A percentile compares a stretch with the other conserved stretches of the same genome.
phyloP scores from a whole-genome alignment of 1,140 invertebrate species.

The Zaprionus lachaisei region DNA sequence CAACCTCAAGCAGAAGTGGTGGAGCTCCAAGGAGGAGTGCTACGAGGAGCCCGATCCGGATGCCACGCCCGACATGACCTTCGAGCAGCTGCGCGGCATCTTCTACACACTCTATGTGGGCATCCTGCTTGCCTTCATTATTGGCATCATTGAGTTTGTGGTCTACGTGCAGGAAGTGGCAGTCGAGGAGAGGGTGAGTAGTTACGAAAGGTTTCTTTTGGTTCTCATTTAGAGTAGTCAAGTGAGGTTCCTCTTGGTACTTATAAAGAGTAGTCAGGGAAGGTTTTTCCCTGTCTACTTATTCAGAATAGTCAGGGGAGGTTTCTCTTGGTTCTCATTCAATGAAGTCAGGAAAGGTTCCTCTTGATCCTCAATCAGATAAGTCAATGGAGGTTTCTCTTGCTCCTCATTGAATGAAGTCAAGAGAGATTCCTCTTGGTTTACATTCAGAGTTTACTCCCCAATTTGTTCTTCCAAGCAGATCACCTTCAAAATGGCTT shows the following conservation, averaged over 20 bases:
- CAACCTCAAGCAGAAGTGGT: slow-evolving; percentile 92
- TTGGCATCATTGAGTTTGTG: slow-evolving; percentile 91
- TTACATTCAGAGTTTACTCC: slow-evolving; percentile 40
- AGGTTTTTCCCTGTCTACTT: too few species aligned
- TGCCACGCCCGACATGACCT: slow-evolving; percentile 86
- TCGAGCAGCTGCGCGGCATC: slow-evolving; percentile 95
- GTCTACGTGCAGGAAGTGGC: slow-evolving; percentile 93
- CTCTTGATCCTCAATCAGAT: not conserved
- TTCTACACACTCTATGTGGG: slow-evolving; percentile 93
- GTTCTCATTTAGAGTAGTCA: too few species aligned
- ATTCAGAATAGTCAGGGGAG: too few species aligned
- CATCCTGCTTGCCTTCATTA: slow-evolving; percentile 87
- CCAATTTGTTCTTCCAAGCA: slow-evolving; percentile 80
- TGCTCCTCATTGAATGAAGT: too few species aligned
- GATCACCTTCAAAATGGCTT: slow-evolving; percentile 78
- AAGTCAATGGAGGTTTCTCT: too few species aligned
- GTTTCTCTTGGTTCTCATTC: too few species aligned
- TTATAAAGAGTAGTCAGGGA: too few species aligned
- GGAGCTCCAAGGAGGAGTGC: slow-evolving; percentile 86
- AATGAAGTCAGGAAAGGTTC: too few species aligned
- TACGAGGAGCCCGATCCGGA: slow-evolving; percentile 51
- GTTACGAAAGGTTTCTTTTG: not conserved
- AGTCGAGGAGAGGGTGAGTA: slow-evolving; percentile 87
- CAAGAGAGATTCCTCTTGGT: not conserved
- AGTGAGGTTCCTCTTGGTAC: too few species aligned